A percentile compares a stretch with the other conserved stretches of the same genome.
Conservation (phyloP, 2,888 invertebrate genomes). For the Eristalis tenax region DNA sequence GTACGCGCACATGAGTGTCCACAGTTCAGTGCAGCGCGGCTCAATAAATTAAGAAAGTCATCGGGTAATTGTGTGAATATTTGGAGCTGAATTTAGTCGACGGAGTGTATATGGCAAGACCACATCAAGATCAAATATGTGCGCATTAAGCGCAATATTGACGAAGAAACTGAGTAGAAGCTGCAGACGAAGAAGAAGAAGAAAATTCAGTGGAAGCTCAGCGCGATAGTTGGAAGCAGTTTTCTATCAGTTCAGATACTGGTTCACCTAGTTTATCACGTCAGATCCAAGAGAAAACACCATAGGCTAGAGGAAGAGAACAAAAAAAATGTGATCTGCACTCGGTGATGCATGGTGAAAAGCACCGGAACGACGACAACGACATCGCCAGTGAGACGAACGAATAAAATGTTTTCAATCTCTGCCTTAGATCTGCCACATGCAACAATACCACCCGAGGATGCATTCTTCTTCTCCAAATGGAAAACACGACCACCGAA, state of each 20-base stretch:
- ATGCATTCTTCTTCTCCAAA: slow-evolving; percentile 35
- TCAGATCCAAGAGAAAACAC: slow-evolving; percentile 64
- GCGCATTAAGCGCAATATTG: slow-evolving; percentile 67
- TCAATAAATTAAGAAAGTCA: slow-evolving; percentile 59
- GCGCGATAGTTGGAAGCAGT: slow-evolving; percentile 26
- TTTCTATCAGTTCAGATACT: slow-evolving; percentile 68
- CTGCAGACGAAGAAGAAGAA: not conserved
- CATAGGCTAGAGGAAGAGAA: slow-evolving; percentile 42
- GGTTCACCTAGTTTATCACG: slow-evolving; percentile 73
- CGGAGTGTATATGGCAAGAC: slow-evolving; percentile 51
- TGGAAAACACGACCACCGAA: slow-evolving; percentile 17
- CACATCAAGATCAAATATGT: slow-evolving; percentile 66
- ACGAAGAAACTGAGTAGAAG: slow-evolving; percentile 28
- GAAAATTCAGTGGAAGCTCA: slow-evolving; percentile 24
- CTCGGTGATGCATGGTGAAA: slow-evolving; percentile 46
- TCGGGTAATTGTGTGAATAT: slow-evolving; percentile 64
- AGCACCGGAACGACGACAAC: slow-evolving; percentile 57
- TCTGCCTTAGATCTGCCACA: slow-evolving; percentile 54
- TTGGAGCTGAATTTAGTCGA: slow-evolving; percentile 55
- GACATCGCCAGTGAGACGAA: slow-evolving; percentile 16
- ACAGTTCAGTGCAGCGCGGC: not conserved
- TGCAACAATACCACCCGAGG: not conserved
- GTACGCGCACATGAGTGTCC: too few species aligned
- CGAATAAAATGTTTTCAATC: slow-evolving; percentile 39
- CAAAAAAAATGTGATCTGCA: slow-evolving; percentile 32